Conservation (phyloP, 2,888 invertebrate species). For the Ochropleura plecta region DNA sequence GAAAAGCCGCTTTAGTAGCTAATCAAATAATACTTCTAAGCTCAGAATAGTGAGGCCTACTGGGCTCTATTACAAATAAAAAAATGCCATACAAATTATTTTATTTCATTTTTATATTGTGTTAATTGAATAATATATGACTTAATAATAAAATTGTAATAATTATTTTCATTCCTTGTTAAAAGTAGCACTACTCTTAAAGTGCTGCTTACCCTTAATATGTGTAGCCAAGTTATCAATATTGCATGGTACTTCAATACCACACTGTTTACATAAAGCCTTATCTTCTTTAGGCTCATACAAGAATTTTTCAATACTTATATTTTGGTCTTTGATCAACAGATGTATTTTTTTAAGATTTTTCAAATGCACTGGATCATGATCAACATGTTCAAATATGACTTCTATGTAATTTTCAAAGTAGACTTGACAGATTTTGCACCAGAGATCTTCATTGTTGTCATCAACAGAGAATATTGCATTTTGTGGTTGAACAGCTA, state of each 20-base stretch:
- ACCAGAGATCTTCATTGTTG: constrained; percentile 74
- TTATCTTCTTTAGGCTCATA: constrained; percentile 74
- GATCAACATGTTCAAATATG: constrained; percentile 76
- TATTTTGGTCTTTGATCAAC: constrained; percentile 73
- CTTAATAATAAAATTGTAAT: not conserved
- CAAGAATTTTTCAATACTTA: constrained; percentile 75
- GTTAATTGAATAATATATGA: not conserved
- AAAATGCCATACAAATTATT: no score
- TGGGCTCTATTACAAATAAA: no score
- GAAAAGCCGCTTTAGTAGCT: no score
- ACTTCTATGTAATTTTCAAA: constrained; percentile 76
- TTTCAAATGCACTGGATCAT: constrained; percentile 68
- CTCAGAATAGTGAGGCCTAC: no score
- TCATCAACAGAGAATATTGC: constrained; percentile 78
- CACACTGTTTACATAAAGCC: constrained; percentile 74
- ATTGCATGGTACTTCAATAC: constrained; percentile 73
- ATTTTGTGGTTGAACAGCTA: constrained; percentile 77
- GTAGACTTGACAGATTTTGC: constrained; percentile 77
- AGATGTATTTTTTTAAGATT: constrained; percentile 68
- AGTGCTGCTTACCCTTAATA: constrained; percentile 71
- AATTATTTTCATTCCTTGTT: not conserved
- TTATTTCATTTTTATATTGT: no score
- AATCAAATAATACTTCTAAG: no score
- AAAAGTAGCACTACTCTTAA: constrained; percentile 11
- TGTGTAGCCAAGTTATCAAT: constrained; percentile 75